Evolutionary conservation across 1,140 invertebrate genomes (phyloP), one percentile per base, ranked within the genome.

Genomic region (Pachyrhynchus sulphureomaculatus): DNA sequence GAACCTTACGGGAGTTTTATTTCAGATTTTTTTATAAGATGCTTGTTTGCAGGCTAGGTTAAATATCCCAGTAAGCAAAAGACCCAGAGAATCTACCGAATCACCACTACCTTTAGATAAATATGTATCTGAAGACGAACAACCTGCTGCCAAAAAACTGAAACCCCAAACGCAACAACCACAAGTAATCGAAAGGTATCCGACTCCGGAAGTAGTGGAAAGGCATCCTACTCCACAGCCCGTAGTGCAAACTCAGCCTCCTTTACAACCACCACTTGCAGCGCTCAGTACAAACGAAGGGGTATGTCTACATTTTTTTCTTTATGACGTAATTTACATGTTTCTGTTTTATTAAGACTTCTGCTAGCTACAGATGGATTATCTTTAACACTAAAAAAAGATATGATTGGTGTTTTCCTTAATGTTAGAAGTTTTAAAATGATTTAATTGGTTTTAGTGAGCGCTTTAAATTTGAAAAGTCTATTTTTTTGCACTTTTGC

Each of bases 101-200:
- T 51, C 44, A 2, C 15, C 13, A 12, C 9, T 48, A 8, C 12
- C n/a, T 21, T 21, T 36, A 2, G 56, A 59, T 2, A 59, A 59
- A 24, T 21, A 15, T 13, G 8, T 8, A 4, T 6, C 12, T 9
- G 39, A 23, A 15, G 52, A 60, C 15, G 47, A 64, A 41, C 41
- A 3, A 0, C n/a, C 56, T 21, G 17, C 45, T 53, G 26, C 56
- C 17, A 37, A 57, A 23, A 65, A 70, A 32, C 59, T 60, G 32
- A 61, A 55, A 32, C 29, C 13, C 10, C 48, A 2, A 36, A 2
- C 24, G 5, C 20, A 8, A 44, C 4, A 26, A 52, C 6, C 18
- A 34, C 8, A 66, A 21, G 18, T 21, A 17, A 41, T 23, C 20
- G 42, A 62, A 47, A 57, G 52, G 49, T 10, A 34, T 65, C 12